Base-by-base conservation (phyloP, 2,797 vertebrate genomes). In the Hozukius guyotensis region DNA sequence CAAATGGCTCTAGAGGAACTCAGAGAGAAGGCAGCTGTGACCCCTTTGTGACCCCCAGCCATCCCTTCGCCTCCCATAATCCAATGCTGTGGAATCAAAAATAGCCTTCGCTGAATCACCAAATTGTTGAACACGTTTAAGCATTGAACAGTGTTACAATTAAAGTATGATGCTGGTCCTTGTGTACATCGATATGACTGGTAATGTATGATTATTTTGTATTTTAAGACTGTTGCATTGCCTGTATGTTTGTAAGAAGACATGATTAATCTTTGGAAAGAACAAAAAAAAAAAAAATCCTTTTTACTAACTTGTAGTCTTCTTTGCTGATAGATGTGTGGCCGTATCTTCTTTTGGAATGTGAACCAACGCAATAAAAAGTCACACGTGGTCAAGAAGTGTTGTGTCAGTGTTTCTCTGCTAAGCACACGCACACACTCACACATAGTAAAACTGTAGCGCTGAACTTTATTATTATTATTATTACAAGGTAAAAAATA, bases 221-320 rank as follows among this genome's bases (percentile, higher is more conserved):
- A 88, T 89, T 89, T 88, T 81, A 69, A 80, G 80, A 92, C 65
- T 87, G 87, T 93, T 85, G 85, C 88, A 87, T 89, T 86, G 75
- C 87, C 80, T 92, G 71, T 92, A 87, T 91, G 91, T 94, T 91
- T 93, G 90, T 94, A 92, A 93, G 84, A 92, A 90, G 87, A 93
- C 88, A 78, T 75, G 68, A 92, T 91, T 91, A 90, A 94, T 93
- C 84, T 92, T 92, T 88, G 77, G 86, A 81, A 90, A 90, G 77
- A 71, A 71, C 55, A 72, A 78, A 76, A 69, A 87, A 73, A 88
- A 81, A 87, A 83, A 74, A 38, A 38, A 14, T 11, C 52, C 27
- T 94, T 94, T 94, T 88, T 93, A 95, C 94, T 95, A 95, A 94
- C 94, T 94, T 92, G 92, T 95, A 95, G 92, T 94, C 92, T 93